phyloP scores from a whole-genome alignment of 2,113 vertebrate genomes.

The Prunella fulvescens region DNA sequence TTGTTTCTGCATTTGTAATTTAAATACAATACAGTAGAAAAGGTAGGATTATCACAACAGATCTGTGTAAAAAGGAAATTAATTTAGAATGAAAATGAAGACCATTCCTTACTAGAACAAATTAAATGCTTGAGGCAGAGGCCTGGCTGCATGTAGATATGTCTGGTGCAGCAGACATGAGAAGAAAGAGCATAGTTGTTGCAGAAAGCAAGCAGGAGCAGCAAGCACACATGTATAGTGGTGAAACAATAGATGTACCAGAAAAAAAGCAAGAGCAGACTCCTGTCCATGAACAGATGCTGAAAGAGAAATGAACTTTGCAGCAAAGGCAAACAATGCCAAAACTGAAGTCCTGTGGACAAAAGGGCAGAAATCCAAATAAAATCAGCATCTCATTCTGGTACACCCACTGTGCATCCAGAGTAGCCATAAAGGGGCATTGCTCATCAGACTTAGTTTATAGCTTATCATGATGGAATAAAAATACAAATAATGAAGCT shows the following conservation, averaged over 20 bases:
- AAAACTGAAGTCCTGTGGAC: conserved; percentile 10
- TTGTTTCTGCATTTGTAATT: neutral
- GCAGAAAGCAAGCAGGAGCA: neutral
- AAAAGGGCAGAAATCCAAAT: conserved; percentile 43
- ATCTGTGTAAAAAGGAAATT: neutral
- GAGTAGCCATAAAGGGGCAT: neutral
- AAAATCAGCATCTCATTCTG: neutral
- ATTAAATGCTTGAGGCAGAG: neutral
- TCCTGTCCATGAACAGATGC: neutral
- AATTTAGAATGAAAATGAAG: neutral
- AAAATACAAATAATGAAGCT: neutral
- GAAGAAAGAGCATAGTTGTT: neutral
- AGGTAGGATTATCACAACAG: neutral
- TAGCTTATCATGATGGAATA: neutral
- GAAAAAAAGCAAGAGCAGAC: neutral
- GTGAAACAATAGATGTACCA: neutral
- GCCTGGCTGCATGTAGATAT: neutral
- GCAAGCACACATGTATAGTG: neutral
- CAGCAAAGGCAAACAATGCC: conserved; percentile 1
- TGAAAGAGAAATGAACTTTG: conserved; percentile 41
- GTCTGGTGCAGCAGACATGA: neutral
- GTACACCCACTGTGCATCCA: neutral
- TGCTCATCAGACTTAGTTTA: neutral
- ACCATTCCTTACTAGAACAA: neutral
- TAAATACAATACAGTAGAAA: neutral